These are phyloP conservation scores for Girardia tigrina DNA, from an alignment of 2,888 invertebrate genomes.

Conservation along the genomic window DNA sequence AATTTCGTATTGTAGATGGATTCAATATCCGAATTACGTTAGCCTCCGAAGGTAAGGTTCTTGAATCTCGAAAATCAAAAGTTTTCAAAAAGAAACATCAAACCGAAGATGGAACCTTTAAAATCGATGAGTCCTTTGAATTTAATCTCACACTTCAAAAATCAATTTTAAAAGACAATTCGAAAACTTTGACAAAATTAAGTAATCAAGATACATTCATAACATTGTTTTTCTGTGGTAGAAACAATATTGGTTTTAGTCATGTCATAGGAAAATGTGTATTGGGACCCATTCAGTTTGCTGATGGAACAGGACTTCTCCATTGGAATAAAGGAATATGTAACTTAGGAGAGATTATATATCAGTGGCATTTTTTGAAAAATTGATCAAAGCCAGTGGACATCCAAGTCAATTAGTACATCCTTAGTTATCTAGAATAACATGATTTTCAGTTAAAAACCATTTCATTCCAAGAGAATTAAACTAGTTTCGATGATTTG, in stretches of 20 bases:
- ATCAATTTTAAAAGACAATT: slow-evolving; percentile 18
- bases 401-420: no score
- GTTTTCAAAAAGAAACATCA: background rate
- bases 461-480: no score
- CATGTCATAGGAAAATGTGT: slow-evolving; percentile 24
- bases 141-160: background rate
- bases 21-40: background rate
- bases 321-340: background rate
- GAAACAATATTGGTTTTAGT: slow-evolving; percentile 29
- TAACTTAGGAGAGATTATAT: slow-evolving; percentile 10
- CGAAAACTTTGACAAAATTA: background rate
- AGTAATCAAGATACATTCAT: background rate
- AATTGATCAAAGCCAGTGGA: no score
- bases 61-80: slow-evolving; percentile 3
- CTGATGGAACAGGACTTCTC: slow-evolving; percentile 5
- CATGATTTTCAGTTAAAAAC: no score
- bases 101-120: background rate
- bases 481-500: no score
- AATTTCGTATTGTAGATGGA: background rate
- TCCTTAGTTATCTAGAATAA: no score
- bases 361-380: slow-evolving; percentile 25
- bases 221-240: slow-evolving; percentile 7
- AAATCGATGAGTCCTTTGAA: slow-evolving; percentile 1
- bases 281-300: slow-evolving; percentile 1
- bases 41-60: background rate